phyloP scores from a whole-genome alignment of 2,113 vertebrate species.

The Rhadina sibilatrix region DNA sequence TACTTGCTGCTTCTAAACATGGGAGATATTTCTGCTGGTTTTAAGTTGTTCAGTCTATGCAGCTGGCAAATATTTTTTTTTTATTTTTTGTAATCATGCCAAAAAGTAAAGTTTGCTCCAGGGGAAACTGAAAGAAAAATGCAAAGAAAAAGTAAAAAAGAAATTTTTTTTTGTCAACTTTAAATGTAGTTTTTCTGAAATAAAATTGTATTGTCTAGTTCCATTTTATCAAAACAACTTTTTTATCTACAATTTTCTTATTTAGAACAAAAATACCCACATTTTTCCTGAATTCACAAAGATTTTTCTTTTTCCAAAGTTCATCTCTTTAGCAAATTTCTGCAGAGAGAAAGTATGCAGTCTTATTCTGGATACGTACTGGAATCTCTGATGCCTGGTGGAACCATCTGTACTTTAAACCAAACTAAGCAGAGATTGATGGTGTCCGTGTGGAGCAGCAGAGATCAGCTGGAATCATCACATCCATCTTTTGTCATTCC shows the following conservation, averaged over 20 bases:
- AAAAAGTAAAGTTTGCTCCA: not conserved
- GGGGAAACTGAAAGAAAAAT: not conserved
- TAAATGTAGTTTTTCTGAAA: not conserved
- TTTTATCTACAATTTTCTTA: not conserved
- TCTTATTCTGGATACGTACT: not conserved
- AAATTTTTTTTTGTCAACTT: not conserved
- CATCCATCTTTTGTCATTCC: not conserved
- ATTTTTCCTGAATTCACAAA: not conserved
- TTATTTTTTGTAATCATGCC: not conserved
- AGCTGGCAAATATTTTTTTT: not conserved
- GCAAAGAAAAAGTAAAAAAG: not conserved
- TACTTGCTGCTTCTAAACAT: not conserved
- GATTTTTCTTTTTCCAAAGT: not conserved
- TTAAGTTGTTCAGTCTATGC: not conserved
- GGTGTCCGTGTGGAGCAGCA: not conserved
- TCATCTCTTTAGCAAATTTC: not conserved
- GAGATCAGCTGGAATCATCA: not conserved
- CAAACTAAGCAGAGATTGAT: not conserved
- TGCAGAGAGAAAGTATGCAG: not conserved
- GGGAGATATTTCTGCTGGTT: not conserved
- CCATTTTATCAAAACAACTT: not conserved
- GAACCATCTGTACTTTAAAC: constrained; percentile 2
- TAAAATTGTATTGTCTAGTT: not conserved
- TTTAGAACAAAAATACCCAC: not conserved
- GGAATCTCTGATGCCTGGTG: not conserved